Evolutionary conservation across 2,797 vertebrate species (phyloP).

Genomic region (Loriculus beryllinus): DNA sequence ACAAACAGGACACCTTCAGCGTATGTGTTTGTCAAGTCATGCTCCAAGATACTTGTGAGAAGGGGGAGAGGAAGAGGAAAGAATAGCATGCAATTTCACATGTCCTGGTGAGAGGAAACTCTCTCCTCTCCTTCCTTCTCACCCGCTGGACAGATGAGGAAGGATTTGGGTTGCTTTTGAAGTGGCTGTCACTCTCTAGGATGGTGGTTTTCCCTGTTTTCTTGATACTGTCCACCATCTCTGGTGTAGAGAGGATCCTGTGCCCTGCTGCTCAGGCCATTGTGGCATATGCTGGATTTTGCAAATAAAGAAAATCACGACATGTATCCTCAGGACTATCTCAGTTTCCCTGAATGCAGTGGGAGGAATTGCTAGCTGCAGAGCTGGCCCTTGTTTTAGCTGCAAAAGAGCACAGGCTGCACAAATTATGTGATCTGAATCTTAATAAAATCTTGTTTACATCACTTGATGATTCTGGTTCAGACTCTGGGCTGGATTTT

Average conservation of each 20-base stretch:
- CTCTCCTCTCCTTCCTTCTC: background rate
- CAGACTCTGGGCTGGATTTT: background rate
- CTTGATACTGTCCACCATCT: background rate
- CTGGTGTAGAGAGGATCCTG: background rate
- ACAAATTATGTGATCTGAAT: background rate
- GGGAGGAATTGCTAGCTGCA: background rate
- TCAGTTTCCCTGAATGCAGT: background rate
- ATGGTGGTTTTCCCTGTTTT: fast-evolving
- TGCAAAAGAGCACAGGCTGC: background rate
- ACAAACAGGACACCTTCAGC: background rate
- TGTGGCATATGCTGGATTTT: background rate
- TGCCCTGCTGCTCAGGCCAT: fast-evolving
- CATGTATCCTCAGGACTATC: background rate
- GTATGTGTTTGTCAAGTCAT: background rate
- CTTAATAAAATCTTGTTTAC: background rate
- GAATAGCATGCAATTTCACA: fast-evolving
- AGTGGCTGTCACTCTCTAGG: background rate
- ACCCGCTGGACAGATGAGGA: background rate
- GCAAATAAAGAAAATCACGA: background rate
- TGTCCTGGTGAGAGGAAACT: background rate
- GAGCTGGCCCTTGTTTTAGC: background rate
- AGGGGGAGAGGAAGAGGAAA: background rate
- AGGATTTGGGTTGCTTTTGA: background rate
- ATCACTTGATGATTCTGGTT: background rate
- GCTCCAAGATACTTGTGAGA: background rate